Evolutionary conservation across 2,888 invertebrate species (phyloP), one percentile per base, ranked within the genome.

Genomic region (Koerneria pararmatus): DNA sequence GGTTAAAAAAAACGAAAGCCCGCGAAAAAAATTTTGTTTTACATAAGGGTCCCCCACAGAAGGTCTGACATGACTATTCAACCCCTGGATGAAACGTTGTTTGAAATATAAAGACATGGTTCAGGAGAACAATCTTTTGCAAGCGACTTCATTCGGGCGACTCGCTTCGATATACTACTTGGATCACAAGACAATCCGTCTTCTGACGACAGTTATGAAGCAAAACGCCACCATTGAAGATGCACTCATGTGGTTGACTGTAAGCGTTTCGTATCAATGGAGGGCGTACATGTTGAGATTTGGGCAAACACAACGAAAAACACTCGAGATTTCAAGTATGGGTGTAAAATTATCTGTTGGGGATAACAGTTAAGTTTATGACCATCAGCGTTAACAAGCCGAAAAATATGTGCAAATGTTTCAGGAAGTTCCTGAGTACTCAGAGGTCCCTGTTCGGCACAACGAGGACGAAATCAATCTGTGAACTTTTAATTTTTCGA

Each of bases 121-220:
- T 48, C 78, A 90, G 89, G 89, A 90, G 82, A 85, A 87, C 65
- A 86, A 88, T 64, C 87, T 85, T 78, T 83, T 88, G 84, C 80
- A 85, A 80, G 84, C 87, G 6, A 91, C 92, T 0, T 90, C 93
- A 78, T 89, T 92, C 86, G 98, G 97, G 0, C 89, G 91, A 67
- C 92, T 99, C 68, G 90, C 95, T 0, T 95, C 97, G 0, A 97
- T 91, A 85, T 99, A 98, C 86, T 99, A 99, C 85, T 86, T 99
- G 32, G 91, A 92, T 0, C 91, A 97, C 85, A 89, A 89, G 78
- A 95, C 95, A 0, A 90, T 97, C 88, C 88, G 89, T 54, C 90
- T 91, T 84, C 92, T 98, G 83, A 86, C 88, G 54, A 87, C 89
- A 41, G 85, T 87, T 35, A 84, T 99, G 56, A 85, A 86, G n/a